Base-by-base conservation (phyloP, 2,888 invertebrate species). In the Rapana venosa region DNA sequence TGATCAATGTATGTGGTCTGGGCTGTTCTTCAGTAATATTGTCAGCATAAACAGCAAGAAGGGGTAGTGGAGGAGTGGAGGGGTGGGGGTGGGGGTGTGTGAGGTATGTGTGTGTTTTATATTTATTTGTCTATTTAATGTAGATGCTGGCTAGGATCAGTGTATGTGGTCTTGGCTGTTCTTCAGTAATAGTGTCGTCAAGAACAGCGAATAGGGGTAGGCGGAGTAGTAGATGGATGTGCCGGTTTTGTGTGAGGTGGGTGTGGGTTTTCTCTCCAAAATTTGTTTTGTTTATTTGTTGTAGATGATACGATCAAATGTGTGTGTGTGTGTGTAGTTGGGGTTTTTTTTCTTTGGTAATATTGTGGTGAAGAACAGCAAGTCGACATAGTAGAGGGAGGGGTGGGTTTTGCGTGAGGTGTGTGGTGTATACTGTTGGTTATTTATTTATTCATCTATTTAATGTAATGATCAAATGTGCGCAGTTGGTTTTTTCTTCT, bases 1-100 rank as follows among this genome's bases (percentile, higher is more conserved):
- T n/a, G n/a, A n/a, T n/a, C n/a, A n/a, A n/a, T n/a, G n/a, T n/a
- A n/a, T n/a, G 47, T 47, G 8, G 1, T 93, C 90, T 70, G 93
- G 93, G 4, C 83, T 93, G 32, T 87, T 93, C 26, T 94, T 94
- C 90, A 84, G 94, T 90, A 94, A 94, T n/a, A 94, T 95, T 79
- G 92, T 86, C 4, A 94, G 94, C 32, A 91, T 90, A 26, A 94
- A 94, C 86, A 79, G 79, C 74, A 74, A 74, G 74, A 20, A 74
- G 74, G 1, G 58, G 15, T 13, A 58, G 58, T n/a, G n/a, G n/a
- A n/a, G n/a, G n/a, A n/a, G n/a, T n/a, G 30, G 32, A 17, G 79
- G 0, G 32, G 8, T 8, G 11, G 79, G 8, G n/a, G n/a, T n/a
- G n/a, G n/a, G n/a, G n/a, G n/a, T n/a, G n/a, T n/a, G n/a, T n/a